Conservation (phyloP, 2,113 vertebrate species). For the Nannospalax galili region DNA sequence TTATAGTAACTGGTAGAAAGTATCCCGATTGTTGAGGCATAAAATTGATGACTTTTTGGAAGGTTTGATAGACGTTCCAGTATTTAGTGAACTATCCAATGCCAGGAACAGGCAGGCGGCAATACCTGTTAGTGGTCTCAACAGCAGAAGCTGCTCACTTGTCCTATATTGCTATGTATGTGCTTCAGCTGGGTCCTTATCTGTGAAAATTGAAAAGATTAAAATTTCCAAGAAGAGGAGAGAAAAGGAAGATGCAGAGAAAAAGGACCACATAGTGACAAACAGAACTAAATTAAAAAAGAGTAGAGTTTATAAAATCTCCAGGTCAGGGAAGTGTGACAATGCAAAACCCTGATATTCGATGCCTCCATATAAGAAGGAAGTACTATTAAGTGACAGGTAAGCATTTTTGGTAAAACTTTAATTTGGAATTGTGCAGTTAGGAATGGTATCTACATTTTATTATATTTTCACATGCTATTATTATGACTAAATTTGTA, state of each 20-base stretch:
- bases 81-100: neutral
- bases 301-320: neutral
- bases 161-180: neutral
- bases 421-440: neutral
- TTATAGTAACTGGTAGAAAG: neutral
- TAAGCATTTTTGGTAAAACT: neutral
- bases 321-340: neutral
- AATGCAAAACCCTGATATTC: neutral
- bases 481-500: neutral
- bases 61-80: neutral
- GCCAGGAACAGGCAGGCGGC: neutral
- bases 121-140: no score
- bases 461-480: neutral
- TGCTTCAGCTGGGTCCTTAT: no score
- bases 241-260: no score
- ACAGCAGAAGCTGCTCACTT: fast-evolving
- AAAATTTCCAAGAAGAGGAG: no score
- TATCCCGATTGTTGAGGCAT: neutral
- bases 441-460: neutral
- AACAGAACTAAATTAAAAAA: no score
- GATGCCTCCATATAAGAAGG: neutral
- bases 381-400: neutral
- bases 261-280: no score
- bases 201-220: no score
- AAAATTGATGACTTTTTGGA: neutral